phyloP scores from a whole-genome alignment of 2,888 invertebrate species.

The Cyrtodaria siliqua region DNA sequence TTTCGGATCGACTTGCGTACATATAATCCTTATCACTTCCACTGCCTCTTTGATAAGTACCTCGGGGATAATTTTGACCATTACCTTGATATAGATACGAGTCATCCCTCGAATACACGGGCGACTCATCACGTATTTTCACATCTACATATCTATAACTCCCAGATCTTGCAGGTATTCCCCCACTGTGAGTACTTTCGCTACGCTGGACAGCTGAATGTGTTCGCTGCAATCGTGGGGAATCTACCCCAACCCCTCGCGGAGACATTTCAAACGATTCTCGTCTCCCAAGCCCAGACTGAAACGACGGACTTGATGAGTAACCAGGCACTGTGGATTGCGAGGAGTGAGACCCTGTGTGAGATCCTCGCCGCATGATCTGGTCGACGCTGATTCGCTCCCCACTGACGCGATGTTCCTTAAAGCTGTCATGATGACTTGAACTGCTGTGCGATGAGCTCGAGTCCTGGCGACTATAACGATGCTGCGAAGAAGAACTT shows the following conservation, averaged over 20 bases:
- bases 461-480: slow-evolving; percentile 84
- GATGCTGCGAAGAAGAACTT: slow-evolving; percentile 66
- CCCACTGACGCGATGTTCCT: slow-evolving; percentile 71
- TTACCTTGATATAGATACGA: slow-evolving; percentile 64
- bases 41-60: slow-evolving; percentile 64
- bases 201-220: slow-evolving; percentile 68
- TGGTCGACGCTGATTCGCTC: slow-evolving; percentile 74
- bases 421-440: slow-evolving; percentile 73
- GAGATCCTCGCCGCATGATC: slow-evolving; percentile 78
- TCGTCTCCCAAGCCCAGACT: slow-evolving; percentile 72
- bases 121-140: slow-evolving; percentile 61
- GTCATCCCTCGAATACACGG: slow-evolving; percentile 65
- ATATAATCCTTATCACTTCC: slow-evolving; percentile 66
- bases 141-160: slow-evolving; percentile 61
- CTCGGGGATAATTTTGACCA: slow-evolving; percentile 51
- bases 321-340: slow-evolving; percentile 75
- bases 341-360: slow-evolving; percentile 63
- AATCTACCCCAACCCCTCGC: slow-evolving; percentile 66
- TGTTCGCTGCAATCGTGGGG: slow-evolving; percentile 74
- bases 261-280: slow-evolving; percentile 78
- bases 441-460: slow-evolving; percentile 80
- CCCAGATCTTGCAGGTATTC: slow-evolving; percentile 57
- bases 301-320: slow-evolving; percentile 73
- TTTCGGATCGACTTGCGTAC: slow-evolving; percentile 71
- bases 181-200: slow-evolving; percentile 66